Evolutionary conservation across 2,797 vertebrate species (phyloP).

Genomic region (Gambelia wislizenii): DNA sequence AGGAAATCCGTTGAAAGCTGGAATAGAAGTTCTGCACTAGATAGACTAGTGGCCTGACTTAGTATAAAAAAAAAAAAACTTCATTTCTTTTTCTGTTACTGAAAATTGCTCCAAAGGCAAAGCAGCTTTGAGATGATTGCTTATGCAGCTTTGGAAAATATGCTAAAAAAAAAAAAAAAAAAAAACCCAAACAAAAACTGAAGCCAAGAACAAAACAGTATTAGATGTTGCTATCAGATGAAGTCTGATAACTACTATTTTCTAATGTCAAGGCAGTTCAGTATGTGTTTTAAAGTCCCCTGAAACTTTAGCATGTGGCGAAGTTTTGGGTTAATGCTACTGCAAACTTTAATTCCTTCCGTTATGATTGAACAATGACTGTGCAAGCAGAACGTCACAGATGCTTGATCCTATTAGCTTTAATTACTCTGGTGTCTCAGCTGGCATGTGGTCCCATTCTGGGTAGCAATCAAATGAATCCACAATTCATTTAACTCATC

Average conservation of each 20-base stretch:
- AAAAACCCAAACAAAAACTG: too few species aligned
- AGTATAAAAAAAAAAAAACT: not conserved
- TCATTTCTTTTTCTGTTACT: not conserved
- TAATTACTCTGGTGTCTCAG: slow-evolving; percentile 36
- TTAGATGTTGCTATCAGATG: not conserved
- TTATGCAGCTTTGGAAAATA: not conserved
- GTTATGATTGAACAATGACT: slow-evolving; percentile 33
- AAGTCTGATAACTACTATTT: slow-evolving; percentile 7
- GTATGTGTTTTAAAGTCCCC: not conserved
- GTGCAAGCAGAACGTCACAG: slow-evolving; percentile 49
- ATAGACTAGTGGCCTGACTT: not conserved
- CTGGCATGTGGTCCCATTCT: slow-evolving; percentile 40
- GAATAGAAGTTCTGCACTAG: not conserved
- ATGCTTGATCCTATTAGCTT: slow-evolving; percentile 51
- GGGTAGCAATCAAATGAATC: slow-evolving; percentile 38
- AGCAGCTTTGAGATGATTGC: not conserved
- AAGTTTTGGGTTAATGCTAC: slow-evolving; percentile 1
- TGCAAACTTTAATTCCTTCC: slow-evolving; percentile 34
- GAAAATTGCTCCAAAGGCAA: not conserved
- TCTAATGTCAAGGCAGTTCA: too few species aligned
- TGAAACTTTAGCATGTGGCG: not conserved
- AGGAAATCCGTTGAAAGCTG: not conserved
- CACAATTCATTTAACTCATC: slow-evolving; percentile 59
- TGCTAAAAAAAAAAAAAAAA: not conserved
- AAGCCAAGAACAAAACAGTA: not conserved